Evolutionary conservation across 1,140 invertebrate species (phyloP), one percentile per base, ranked within the genome.

Genomic region (Hylyphantes graminicola): DNA sequence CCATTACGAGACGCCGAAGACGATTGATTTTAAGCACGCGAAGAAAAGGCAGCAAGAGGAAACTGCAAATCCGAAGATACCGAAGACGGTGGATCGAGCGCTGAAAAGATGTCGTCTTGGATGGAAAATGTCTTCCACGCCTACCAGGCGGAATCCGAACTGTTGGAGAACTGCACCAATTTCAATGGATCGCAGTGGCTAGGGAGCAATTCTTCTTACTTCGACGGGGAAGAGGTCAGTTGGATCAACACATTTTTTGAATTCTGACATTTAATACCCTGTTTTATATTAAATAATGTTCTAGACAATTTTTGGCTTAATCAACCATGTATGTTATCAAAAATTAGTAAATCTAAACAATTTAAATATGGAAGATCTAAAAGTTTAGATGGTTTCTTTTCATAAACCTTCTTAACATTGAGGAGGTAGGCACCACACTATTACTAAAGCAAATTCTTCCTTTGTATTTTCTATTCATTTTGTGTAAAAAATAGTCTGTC

Each of bases 11-110:
- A 13, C 70, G 61, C 50, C 35, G 64, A 51, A 76, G 81, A 76
- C 63, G 70, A 48, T 57, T 59, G 53, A 35, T 8, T 8, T 17
- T 65, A 2, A 53, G 68, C 6, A 75, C 76, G n/a, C 67, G 17
- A 15, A 50, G 74, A 48, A 85, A 59, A 61, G 7, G 65, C 35
- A 70, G 63, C 50, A 85, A 85, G 61, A 85, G 65, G 15, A 77
- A 77, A 61, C 63, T 76, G n/a, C 48, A 76, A 5, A 50, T 85
- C 21, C 64, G 73, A 15, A 85, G 82, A 70, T 67, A 85, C 12
- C 67, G 82, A 68, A 76, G 73, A 85, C 63, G 82, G 55, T 73
- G 2, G 12, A n/a, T 63, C 48, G 12, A 35, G 13, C 79, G 68
- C 48, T 73, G 70, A 75, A 50, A 48, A 59, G 11, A 80, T 80